phyloP scores from a whole-genome alignment of 2,888 invertebrate genomes.

The Tipula helvola region DNA sequence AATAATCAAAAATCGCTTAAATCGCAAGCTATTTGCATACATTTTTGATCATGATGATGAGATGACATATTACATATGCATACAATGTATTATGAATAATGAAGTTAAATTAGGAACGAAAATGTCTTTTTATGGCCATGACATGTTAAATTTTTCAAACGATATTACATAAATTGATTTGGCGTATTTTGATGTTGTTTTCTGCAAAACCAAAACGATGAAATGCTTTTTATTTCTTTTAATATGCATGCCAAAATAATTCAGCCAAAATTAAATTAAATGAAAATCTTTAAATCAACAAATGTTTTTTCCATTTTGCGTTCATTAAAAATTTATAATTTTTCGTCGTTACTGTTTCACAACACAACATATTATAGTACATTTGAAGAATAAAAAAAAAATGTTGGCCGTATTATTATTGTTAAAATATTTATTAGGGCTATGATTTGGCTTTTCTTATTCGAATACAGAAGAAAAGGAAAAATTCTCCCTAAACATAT shows the following conservation, averaged over 20 bases:
- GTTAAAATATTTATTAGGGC: neutral
- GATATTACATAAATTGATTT: neutral
- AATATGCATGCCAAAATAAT: neutral
- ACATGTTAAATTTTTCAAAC: neutral
- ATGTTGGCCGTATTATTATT: neutral
- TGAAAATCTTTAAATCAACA: neutral
- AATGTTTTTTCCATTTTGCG: neutral
- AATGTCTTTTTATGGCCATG: neutral
- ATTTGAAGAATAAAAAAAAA: neutral
- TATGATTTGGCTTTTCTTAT: neutral
- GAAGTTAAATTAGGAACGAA: neutral
- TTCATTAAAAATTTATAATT: neutral
- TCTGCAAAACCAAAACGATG: neutral
- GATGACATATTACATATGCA: neutral
- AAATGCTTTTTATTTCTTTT: too few species aligned
- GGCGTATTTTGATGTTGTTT: neutral
- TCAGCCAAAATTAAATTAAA: neutral
- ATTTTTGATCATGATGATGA: neutral
- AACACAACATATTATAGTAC: neutral
- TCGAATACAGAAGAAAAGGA: neutral
- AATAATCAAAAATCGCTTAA: neutral
- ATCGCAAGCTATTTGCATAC: neutral
- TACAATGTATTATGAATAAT: neutral
- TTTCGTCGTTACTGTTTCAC: neutral
- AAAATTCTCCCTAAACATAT: neutral